A percentile compares a stretch with the other conserved stretches of the same genome.
phyloP scores from a whole-genome alignment of 2,797 vertebrate genomes.

The Alfaro cultratus region DNA sequence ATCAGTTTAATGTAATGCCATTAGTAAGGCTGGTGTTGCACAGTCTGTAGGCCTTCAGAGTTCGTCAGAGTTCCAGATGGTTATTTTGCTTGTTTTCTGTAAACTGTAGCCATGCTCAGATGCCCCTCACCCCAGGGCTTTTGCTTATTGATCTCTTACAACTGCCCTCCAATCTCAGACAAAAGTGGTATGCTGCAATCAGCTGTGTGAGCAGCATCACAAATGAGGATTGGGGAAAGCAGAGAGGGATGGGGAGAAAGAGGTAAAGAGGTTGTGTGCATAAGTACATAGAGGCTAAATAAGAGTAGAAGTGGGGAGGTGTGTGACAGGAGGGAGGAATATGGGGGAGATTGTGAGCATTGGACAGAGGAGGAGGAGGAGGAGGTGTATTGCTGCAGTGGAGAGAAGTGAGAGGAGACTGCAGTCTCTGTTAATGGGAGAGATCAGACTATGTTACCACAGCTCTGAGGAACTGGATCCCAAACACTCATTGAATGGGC shows the following conservation, averaged over 20 bases:
- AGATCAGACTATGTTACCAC: constrained; percentile 77
- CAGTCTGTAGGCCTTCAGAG: constrained; percentile 33
- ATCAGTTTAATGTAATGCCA: constrained; percentile 14
- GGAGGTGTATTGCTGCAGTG: constrained; percentile 80
- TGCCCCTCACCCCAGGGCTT: constrained; percentile 31
- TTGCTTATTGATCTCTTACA: constrained; percentile 76
- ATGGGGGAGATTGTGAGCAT: constrained; percentile 64
- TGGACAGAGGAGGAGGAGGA: constrained; percentile 49
- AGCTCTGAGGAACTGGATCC: constrained; percentile 70
- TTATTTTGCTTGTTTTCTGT: constrained; percentile 14
- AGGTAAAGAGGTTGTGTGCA: constrained; percentile 62
- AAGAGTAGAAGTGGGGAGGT: constrained; percentile 55
- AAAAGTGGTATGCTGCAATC: constrained; percentile 78
- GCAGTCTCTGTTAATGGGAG: constrained; percentile 82
- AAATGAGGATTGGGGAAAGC: constrained; percentile 68
- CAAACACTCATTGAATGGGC: constrained; percentile 69
- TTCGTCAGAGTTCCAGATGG: constrained; percentile 14
- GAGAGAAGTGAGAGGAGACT: constrained; percentile 83
- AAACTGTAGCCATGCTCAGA: constrained; percentile 36
- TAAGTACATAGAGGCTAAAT: constrained; percentile 55
- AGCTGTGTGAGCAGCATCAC: constrained; percentile 81
- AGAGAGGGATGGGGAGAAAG: constrained; percentile 29
- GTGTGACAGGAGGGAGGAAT: constrained; percentile 56
- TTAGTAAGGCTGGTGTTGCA: constrained; percentile 28
- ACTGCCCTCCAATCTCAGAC: constrained; percentile 69